Evolutionary conservation across 2,797 vertebrate species (phyloP).

Genomic region (Characodon lateralis): DNA sequence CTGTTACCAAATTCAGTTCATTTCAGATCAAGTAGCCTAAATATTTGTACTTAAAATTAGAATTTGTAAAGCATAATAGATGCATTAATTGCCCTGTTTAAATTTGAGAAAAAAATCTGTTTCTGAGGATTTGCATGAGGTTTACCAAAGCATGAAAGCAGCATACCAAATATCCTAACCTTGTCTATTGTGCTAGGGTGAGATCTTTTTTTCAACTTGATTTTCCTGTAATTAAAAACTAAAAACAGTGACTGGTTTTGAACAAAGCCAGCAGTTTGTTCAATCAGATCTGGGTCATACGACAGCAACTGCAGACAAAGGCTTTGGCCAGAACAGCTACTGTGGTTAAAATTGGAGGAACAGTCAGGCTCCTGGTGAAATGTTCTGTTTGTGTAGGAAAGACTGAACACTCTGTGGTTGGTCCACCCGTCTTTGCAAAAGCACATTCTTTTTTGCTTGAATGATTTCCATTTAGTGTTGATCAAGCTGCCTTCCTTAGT

Average conservation of each 20-base stretch:
- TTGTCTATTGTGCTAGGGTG: not conserved
- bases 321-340: constrained; percentile 28
- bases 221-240: constrained; percentile 10
- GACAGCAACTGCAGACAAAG: constrained; percentile 26
- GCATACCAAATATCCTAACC: not conserved
- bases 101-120: not conserved
- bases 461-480: constrained; percentile 31
- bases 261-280: constrained; percentile 15
- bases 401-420: constrained; percentile 24
- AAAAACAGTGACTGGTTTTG: constrained; percentile 12
- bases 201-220: not conserved
- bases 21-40: not conserved
- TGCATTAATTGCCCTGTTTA: not conserved
- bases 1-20: not conserved
- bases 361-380: constrained; percentile 29
- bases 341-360: constrained; percentile 48
- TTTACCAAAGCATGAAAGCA: not conserved
- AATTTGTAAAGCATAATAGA: not conserved
- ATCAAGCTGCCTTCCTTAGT: constrained; percentile 20
- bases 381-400: constrained; percentile 35
- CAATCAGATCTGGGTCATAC: constrained; percentile 6
- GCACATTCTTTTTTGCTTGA: constrained; percentile 32
- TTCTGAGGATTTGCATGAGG: constrained; percentile 1
- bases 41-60: not conserved
- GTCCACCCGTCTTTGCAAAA: constrained; percentile 31